Conservation (phyloP, 2,888 invertebrate species). For the Eumacrocentrus americanus region DNA sequence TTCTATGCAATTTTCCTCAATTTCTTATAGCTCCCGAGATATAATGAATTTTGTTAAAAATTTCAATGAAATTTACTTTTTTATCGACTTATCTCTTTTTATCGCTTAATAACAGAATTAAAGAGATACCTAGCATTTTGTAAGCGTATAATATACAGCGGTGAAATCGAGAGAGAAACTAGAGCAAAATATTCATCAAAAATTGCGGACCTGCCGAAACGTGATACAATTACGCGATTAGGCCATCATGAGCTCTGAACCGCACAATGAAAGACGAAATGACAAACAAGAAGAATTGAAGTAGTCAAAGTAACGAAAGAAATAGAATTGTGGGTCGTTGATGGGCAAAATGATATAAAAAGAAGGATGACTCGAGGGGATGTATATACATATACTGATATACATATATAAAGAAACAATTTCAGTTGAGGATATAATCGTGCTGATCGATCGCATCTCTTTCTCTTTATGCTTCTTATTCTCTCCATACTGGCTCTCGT, state of each 20-base stretch:
- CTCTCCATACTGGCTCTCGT: neutral
- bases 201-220: slow-evolving; percentile 10
- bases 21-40: no score
- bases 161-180: slow-evolving; percentile 28
- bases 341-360: neutral
- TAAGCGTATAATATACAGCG: slow-evolving; percentile 4
- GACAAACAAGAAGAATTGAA: neutral
- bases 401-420: slow-evolving; percentile 40
- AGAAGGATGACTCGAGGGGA: slow-evolving; percentile 19
- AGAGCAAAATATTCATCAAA: slow-evolving; percentile 12
- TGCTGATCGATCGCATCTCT: slow-evolving; percentile 39
- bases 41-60: no score
- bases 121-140: neutral
- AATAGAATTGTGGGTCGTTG: neutral
- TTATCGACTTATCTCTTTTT: no score
- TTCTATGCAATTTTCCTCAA: no score
- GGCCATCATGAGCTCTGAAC: neutral
- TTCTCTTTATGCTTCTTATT: slow-evolving; percentile 20
- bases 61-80: no score
- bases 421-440: slow-evolving; percentile 47
- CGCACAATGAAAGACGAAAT: neutral
- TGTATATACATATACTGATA: slow-evolving; percentile 11
- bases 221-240: slow-evolving; percentile 12
- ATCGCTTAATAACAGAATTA: no score
- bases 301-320: neutral